phyloP scores from a whole-genome alignment of 2,888 invertebrate species.

The Dusona sp. region DNA sequence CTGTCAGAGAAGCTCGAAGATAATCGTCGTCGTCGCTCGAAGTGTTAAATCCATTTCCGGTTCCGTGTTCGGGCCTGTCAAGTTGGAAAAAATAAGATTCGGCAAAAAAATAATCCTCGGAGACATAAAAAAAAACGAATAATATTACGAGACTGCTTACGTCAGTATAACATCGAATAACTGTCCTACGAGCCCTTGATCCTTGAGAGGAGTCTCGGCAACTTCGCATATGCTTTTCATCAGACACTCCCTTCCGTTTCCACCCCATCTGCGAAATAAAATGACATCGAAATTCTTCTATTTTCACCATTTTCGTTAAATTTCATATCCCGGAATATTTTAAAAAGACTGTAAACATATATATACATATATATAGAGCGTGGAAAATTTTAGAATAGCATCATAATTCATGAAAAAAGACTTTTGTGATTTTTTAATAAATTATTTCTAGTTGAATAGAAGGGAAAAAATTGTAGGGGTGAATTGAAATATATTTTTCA shows the following conservation, averaged over 20 bases:
- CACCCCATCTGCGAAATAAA: slow-evolving; percentile 86
- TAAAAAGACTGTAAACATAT: not conserved
- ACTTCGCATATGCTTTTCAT: slow-evolving; percentile 89
- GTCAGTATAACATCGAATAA: slow-evolving; percentile 84
- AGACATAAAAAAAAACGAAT: not conserved
- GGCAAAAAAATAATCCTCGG: not conserved
- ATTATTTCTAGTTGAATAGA: not conserved
- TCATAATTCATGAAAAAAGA: not conserved
- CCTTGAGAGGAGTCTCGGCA: slow-evolving; percentile 87
- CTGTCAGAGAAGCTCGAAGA: slow-evolving; percentile 88
- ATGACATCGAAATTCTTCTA: not conserved
- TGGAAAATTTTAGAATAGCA: not conserved
- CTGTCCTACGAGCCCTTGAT: slow-evolving; percentile 87
- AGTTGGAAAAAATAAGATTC: not conserved
- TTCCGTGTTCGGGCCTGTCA: slow-evolving; percentile 87
- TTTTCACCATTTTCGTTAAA: not conserved
- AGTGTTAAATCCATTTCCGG: slow-evolving; percentile 72
- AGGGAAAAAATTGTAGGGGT: not conserved
- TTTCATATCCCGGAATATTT: not conserved
- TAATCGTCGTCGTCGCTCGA: slow-evolving; percentile 86
- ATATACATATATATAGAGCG: too few species aligned
- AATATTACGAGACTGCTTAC: slow-evolving; percentile 76
- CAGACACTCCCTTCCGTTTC: slow-evolving; percentile 89
- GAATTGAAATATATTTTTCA: not conserved
- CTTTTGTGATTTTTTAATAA: not conserved